Conservation (phyloP, 2,888 invertebrate genomes). For the Cataglyphis cursor region DNA sequence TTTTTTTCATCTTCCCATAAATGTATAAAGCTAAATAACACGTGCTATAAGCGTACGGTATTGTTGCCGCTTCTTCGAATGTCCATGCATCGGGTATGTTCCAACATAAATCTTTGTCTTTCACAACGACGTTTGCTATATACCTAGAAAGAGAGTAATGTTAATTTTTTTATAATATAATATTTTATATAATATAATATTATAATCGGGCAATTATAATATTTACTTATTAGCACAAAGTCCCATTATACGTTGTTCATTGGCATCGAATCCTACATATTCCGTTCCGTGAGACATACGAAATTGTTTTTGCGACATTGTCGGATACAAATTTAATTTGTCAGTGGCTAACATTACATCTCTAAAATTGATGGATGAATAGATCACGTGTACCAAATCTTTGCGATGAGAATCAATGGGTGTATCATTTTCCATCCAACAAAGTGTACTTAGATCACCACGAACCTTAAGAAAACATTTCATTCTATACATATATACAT, state of each 20-base stretch:
- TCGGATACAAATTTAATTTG: not conserved
- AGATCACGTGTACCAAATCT: not conserved
- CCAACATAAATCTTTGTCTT: conserved; percentile 85
- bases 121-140: not conserved
- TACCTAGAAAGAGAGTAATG: not conserved
- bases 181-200: not conserved
- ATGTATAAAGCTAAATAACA: conserved; percentile 88
- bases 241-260: conserved; percentile 86
- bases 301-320: conserved; percentile 89
- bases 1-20: conserved; percentile 87
- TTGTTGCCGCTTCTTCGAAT: conserved; percentile 89
- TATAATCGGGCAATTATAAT: not conserved
- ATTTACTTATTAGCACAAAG: conserved; percentile 74
- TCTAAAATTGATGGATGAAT: not conserved
- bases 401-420: conserved; percentile 42
- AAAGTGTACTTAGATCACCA: conserved; percentile 95
- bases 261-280: conserved; percentile 88
- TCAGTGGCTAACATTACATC: not conserved
- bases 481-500: not conserved
- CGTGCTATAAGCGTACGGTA: conserved; percentile 90
- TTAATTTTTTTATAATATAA: not conserved
- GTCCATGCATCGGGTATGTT: conserved; percentile 89
- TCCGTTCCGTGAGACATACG: conserved; percentile 92
- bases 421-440: conserved; percentile 92
- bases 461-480: conserved; percentile 86